Base-by-base conservation (phyloP, 2,888 invertebrate genomes). In the Stenodema calcarata region DNA sequence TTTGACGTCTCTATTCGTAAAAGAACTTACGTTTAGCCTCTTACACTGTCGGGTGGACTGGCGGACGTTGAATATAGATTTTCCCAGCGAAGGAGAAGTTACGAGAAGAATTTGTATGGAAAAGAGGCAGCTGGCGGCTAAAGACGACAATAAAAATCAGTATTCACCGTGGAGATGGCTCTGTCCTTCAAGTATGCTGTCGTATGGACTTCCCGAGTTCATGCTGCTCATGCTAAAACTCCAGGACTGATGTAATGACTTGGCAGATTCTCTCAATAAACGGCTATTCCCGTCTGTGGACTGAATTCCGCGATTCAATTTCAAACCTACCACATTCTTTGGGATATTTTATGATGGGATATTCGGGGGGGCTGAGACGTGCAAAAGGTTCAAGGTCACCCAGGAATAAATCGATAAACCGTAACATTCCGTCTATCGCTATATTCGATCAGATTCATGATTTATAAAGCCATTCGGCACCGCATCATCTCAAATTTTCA, bases 171-270 rank as follows among this genome's bases (percentile, higher is more conserved):
- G 73, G 73, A n/a, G 18, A 78, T n/a, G 78, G 12, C 14, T 41
- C 78, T 23, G 78, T 78, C 78, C 78, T 78, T 78, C 78, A 44
- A 44, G 78, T 78, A 78, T 44, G 78, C 78, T 78, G 78, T 27
- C 27, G 78, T 78, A 78, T 44, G 44, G 78, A 44, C 78, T 78
- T 78, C 78, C 78, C 62, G 18, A 42, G 78, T n/a, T 78, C 78
- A 78, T 78, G 78, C 44, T 14, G 41, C 44, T 23, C 41, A 78
- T 78, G 78, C 78, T 78, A 78, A 78, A 41, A 27, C 62, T n/a
- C 41, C 27, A 41, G 12, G 44, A 78, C 23, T 78, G 78, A 44
- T 44, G 78, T 78, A 78, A 78, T 23, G n/a, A 41, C 41, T 41
- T 78, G 78, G 78, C 44, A 44, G 78, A 27, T 27, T 78, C 62